Evolutionary conservation across 2,113 vertebrate genomes (phyloP).

Genomic region (Neofelis nebulosa): DNA sequence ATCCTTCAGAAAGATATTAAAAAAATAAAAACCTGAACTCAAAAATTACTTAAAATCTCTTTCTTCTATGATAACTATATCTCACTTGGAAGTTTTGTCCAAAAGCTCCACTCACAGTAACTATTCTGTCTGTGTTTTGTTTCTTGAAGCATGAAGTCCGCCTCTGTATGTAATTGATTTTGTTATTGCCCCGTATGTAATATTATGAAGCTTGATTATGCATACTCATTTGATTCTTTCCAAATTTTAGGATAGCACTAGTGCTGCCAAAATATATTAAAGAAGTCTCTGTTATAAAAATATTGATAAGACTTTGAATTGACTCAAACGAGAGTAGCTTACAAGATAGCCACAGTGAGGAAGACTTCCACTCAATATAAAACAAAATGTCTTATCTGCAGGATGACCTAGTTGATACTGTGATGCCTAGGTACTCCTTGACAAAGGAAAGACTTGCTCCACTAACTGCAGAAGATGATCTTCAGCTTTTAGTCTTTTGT

Average conservation of each 20-base stretch:
- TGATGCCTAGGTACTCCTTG: not conserved
- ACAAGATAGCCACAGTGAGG: not conserved
- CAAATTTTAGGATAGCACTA: not conserved
- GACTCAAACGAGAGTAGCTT: not conserved
- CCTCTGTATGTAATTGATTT: not conserved
- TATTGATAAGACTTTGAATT: not conserved
- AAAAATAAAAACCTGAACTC: not conserved
- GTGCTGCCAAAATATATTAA: not conserved
- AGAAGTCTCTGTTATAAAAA: not conserved
- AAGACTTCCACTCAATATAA: not conserved
- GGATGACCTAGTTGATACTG: not conserved
- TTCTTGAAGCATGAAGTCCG: not conserved
- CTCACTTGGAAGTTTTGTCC: not conserved
- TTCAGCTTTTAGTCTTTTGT: not conserved
- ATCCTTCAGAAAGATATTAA: not conserved
- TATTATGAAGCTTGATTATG: not conserved
- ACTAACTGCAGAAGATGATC: not conserved
- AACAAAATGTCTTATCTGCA: not conserved
- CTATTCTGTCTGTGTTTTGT: not conserved
- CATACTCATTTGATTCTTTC: not conserved
- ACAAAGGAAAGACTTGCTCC: not conserved
- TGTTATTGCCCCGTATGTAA: not conserved
- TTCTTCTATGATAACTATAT: not conserved
- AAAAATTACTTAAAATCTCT: not conserved
- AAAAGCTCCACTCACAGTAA: not conserved